Evolutionary conservation across 2,888 invertebrate species (phyloP), one percentile per base, ranked within the genome.

Genomic region (Protophormia terraenovae): DNA sequence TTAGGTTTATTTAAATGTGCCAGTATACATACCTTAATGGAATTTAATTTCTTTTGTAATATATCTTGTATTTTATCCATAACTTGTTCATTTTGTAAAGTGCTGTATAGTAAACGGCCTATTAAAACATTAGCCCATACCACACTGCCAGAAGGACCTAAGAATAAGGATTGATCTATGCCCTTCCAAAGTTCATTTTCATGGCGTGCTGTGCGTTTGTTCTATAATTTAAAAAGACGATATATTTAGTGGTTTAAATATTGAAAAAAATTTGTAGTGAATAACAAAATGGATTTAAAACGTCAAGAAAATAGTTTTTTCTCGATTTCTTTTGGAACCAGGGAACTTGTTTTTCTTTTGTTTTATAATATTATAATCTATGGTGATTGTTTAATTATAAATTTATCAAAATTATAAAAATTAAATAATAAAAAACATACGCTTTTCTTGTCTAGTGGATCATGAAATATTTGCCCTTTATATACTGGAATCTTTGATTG

Each of bases 161-260:
- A 88, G 79, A 91, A 93, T 6, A 93, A 75, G 0, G 91, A 90
- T 80, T 92, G 92, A 88, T 93, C 92, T 47, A 93, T 92, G 69
- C 93, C 93, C 81, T 92, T 92, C 93, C 93, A 93, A 0, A 93
- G 86, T 72, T 93, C 93, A 86, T 92, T 90, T 82, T 91, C 92
- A 82, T 90, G 90, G 2, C 90, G 91, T 72, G 89, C 90, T 77
- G 89, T 88, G 62, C 93, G 92, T 27, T 92, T 92, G 77, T 86
- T 85, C 92, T 93, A 64, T 14, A 84, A 85, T 19, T 45, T 0
- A 58, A 53, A n/a, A 12, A 24, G 10, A 24, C n/a, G 19, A 62
- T 41, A n/a, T 24, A 50, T 38, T 50, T 19, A 32, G 16, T 16
- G 32, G 8, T 24, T 24, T 24, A 53, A 53, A 10, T 12, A 35